Percentiles rank a stretch among this genome's conserved stretches.
Conservation (phyloP, 1,140 invertebrate genomes). For the Brachionus rubens region DNA sequence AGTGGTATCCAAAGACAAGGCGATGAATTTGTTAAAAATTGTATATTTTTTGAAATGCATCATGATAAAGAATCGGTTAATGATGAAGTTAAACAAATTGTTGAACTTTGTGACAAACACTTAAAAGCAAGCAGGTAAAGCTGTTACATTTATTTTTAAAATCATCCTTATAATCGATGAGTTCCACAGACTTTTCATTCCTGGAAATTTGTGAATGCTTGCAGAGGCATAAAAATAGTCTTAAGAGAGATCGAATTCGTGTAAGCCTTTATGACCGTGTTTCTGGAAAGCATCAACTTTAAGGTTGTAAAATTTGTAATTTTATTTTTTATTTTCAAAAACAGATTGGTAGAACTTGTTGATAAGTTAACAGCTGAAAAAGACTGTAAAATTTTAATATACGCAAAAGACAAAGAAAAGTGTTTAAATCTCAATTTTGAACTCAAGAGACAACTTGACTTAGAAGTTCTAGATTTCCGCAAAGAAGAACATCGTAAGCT, state of each 20-base stretch:
- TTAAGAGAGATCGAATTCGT: too few relatives aligned
- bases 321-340: too few relatives aligned
- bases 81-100: conserved; percentile 45
- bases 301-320: too few relatives aligned
- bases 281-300: too few relatives aligned
- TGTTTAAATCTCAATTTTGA: conserved; percentile 41
- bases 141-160: neutral
- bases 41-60: conserved; percentile 47
- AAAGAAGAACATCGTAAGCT: conserved; percentile 43
- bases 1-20: conserved; percentile 45
- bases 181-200: too few relatives aligned
- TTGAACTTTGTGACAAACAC: conserved; percentile 42
- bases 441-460: conserved; percentile 25
- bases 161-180: too few relatives aligned
- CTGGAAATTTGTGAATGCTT: too few relatives aligned
- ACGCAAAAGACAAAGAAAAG: conserved; percentile 45
- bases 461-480: conserved; percentile 41
- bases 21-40: conserved; percentile 46
- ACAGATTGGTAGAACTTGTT: conserved; percentile 28
- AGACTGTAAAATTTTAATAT: conserved; percentile 45
- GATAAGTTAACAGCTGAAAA: conserved; percentile 28
- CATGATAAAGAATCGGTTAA: conserved; percentile 46
- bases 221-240: too few relatives aligned
- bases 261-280: too few relatives aligned
- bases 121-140: conserved; percentile 24